phyloP scores from a whole-genome alignment of 2,888 invertebrate species.

The Coelinius sp. region DNA sequence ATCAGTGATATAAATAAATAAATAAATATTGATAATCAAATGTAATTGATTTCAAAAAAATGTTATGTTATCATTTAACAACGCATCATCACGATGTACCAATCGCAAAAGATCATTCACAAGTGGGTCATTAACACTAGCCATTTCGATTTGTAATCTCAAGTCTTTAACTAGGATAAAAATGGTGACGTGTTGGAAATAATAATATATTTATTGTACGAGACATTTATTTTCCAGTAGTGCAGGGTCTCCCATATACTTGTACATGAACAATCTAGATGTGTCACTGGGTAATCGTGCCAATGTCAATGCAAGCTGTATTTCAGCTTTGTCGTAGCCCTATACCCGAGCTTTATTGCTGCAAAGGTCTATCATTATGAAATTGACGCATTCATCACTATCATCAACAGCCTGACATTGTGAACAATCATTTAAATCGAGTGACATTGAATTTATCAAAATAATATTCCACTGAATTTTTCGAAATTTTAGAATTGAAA shows the following conservation, averaged over 20 bases:
- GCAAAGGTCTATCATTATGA: background rate
- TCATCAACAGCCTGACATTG: background rate
- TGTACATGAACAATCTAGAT: constrained; percentile 39
- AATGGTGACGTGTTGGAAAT: constrained; percentile 25
- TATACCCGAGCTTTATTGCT: background rate
- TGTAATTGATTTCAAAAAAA: background rate
- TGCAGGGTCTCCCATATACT: constrained; percentile 20
- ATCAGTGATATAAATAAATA: too few relatives aligned
- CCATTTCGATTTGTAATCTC: constrained; percentile 4
- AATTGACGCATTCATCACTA: background rate
- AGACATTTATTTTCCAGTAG: constrained; percentile 15
- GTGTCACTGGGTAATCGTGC: constrained; percentile 52
- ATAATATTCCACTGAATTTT: background rate
- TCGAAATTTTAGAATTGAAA: constrained; percentile 1
- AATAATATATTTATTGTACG: background rate
- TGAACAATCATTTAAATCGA: background rate
- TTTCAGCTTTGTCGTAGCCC: background rate
- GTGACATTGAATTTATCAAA: background rate
- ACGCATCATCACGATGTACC: background rate
- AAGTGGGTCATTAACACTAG: constrained; percentile 4
- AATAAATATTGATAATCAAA: background rate
- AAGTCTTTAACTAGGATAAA: constrained; percentile 4
- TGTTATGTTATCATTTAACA: background rate
- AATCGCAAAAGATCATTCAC: background rate
- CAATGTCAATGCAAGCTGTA: constrained; percentile 49